Conservation (phyloP, 2,113 vertebrate genomes). For the Cynocephalus volans region DNA sequence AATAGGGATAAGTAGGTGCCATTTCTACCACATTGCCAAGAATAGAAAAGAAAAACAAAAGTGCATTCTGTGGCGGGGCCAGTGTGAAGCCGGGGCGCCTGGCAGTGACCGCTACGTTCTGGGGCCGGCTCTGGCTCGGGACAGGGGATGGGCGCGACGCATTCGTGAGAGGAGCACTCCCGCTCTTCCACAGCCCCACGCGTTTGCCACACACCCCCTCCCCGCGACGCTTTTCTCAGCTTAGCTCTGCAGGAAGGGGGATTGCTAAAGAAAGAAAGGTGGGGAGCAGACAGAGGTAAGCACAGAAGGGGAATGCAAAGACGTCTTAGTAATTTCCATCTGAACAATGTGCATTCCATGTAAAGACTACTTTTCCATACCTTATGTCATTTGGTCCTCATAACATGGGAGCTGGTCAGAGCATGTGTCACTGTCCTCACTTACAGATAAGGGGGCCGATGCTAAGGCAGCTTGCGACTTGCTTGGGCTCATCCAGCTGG, state of each 20-base stretch:
- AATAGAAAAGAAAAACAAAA: slow-evolving; percentile 65
- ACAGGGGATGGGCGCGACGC: background rate
- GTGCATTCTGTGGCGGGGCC: background rate
- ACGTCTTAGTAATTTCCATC: background rate
- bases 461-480: background rate
- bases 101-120: background rate
- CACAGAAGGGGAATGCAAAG: too few species aligned
- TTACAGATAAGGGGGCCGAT: background rate
- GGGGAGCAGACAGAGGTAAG: too few species aligned
- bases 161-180: background rate
- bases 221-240: background rate
- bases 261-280: background rate
- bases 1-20: slow-evolving; percentile 79
- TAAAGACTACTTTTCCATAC: background rate
- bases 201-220: background rate
- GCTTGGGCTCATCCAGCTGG: background rate
- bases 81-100: background rate
- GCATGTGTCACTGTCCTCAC: background rate
- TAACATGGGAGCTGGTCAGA: background rate
- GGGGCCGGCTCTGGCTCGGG: rapidly evolving
- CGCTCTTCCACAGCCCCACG: background rate
- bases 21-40: slow-evolving; percentile 78
- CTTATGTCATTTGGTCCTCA: background rate
- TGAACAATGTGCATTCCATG: background rate
- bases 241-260: background rate